Percentiles rank a stretch among this genome's conserved stretches.
These are phyloP conservation scores for Oscheius myriophilus DNA, from an alignment of 2,888 invertebrate genomes.

Conservation along the genomic window DNA sequence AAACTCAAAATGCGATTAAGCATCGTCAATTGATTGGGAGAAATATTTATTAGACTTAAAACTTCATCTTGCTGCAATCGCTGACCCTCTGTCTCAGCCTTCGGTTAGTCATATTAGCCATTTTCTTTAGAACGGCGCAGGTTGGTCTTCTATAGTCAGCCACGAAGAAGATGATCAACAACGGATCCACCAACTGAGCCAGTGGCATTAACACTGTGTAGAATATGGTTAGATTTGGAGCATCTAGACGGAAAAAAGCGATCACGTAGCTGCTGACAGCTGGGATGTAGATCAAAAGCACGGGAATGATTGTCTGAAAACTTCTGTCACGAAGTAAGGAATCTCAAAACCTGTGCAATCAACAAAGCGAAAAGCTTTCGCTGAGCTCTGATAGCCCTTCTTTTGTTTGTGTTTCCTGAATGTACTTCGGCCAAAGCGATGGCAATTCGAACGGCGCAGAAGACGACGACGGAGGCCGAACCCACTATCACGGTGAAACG, in stretches of 20 bases:
- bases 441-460: conserved; percentile 12
- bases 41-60: not conserved
- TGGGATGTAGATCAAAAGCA: conserved; percentile 7
- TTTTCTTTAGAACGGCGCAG: conserved; percentile 8
- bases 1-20: too few species aligned
- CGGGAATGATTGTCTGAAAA: conserved; percentile 16
- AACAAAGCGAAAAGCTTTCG: conserved; percentile 9
- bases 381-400: conserved; percentile 9
- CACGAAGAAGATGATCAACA: conserved; percentile 21
- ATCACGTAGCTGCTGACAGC: conserved; percentile 21
- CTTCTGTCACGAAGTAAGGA: not conserved
- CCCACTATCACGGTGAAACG: not conserved
- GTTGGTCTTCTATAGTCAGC: conserved; percentile 14
- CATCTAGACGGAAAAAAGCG: conserved; percentile 21
- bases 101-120: not conserved
- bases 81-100: conserved; percentile 14
- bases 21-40: too few species aligned
- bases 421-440: conserved; percentile 5
- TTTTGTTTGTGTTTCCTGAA: conserved; percentile 1
- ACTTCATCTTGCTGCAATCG: conserved; percentile 11
- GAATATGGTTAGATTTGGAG: conserved; percentile 19
- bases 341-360: conserved; percentile 11
- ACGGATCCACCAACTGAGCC: conserved; percentile 21
- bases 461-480: conserved; percentile 3
- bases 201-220: conserved; percentile 22